These are phyloP conservation scores for Perognathus longimembris DNA, from an alignment of 2,113 vertebrate genomes.

Conservation along the genomic window DNA sequence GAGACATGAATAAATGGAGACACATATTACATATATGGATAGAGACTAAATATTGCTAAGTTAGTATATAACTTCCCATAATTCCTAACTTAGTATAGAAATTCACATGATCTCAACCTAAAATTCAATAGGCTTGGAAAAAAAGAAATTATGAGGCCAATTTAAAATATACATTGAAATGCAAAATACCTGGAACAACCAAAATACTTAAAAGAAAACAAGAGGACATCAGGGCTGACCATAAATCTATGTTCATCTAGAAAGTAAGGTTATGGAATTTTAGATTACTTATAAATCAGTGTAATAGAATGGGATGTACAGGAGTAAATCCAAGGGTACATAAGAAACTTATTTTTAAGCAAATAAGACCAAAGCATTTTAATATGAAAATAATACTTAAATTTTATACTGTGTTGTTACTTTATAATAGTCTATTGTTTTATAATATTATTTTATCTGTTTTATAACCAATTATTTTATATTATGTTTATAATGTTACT, in stretches of 20 bases:
- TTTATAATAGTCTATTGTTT: neutral
- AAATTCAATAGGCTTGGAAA: conserved; percentile 28
- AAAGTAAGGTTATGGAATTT: neutral
- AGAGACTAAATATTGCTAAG: neutral
- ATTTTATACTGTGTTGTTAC: neutral
- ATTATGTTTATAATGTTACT: no score
- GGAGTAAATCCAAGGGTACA: neutral
- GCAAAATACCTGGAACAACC: neutral
- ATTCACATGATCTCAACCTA: neutral
- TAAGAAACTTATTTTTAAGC: neutral
- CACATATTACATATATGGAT: neutral
- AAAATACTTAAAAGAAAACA: neutral
- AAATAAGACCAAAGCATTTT: neutral
- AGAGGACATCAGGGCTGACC: neutral
- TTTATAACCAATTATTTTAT: no score
- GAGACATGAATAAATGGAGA: neutral
- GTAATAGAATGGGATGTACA: neutral
- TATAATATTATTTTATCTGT: no score
- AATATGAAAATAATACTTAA: neutral
- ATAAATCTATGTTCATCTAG: conserved; percentile 29
- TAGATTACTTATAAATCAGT: conserved; percentile 2
- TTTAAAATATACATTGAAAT: conserved; percentile 27
- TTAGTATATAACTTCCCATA: neutral
- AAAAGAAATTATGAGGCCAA: neutral
- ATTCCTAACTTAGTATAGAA: conserved; percentile 29